Percentiles rank a stretch among this genome's conserved stretches.
phyloP scores from a whole-genome alignment of 92 coral and sea anemone genomes.

The Epizoanthus stellaris region DNA sequence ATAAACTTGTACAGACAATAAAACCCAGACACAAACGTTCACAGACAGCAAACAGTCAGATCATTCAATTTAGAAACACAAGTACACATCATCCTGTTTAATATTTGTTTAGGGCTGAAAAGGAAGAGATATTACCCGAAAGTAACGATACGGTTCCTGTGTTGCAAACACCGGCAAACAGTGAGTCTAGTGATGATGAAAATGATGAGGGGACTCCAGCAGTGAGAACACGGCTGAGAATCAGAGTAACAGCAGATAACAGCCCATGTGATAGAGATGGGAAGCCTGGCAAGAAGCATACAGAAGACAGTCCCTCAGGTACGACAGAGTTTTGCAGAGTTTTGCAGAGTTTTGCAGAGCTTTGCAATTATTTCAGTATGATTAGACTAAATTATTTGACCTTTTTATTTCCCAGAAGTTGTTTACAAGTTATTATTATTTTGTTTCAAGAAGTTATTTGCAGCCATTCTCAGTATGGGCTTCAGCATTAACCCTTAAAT shows the following conservation, averaged over 20 bases:
- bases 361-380: no score
- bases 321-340: background rate
- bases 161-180: slow-evolving; percentile 14
- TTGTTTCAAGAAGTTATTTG: no score
- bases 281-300: background rate
- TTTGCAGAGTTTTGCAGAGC: no score
- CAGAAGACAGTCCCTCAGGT: background rate
- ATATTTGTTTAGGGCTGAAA: background rate
- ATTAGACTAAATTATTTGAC: no score
- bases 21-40: no score
- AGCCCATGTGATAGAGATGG: slow-evolving; percentile 5
- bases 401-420: no score
- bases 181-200: slow-evolving; percentile 12
- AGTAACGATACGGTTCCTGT: background rate
- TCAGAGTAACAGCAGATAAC: background rate
- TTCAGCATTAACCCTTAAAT: no score
- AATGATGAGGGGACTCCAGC: background rate
- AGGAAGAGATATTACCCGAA: background rate
- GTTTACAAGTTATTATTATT: no score
- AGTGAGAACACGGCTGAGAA: slow-evolving; percentile 8
- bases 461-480: no score
- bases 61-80: no score
- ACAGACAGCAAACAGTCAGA: no score
- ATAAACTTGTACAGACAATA: no score
- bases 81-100: background rate